Evolutionary conservation across 2,113 vertebrate genomes (phyloP).

Genomic region (Centropus unirufus): DNA sequence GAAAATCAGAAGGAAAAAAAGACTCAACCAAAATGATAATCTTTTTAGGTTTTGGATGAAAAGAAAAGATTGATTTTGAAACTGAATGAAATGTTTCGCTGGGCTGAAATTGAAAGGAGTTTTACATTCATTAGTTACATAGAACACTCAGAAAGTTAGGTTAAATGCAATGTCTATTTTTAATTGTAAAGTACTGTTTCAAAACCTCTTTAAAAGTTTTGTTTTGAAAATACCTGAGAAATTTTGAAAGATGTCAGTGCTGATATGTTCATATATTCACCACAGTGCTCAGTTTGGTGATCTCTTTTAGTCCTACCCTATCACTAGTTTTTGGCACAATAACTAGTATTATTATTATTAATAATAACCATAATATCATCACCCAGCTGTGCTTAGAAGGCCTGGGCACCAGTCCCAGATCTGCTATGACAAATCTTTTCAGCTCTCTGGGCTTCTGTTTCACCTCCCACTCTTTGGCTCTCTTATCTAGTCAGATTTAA

Average conservation of each 20-base stretch:
- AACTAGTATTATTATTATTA: slow-evolving; percentile 38
- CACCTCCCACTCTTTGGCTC: slow-evolving; percentile 64
- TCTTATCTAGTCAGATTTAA: slow-evolving; percentile 65
- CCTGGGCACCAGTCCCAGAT: slow-evolving; percentile 61
- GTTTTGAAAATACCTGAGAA: slow-evolving; percentile 14
- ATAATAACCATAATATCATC: slow-evolving; percentile 58
- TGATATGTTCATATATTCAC: not conserved
- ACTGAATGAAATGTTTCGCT: not conserved
- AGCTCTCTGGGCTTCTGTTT: slow-evolving; percentile 63
- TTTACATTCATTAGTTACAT: not conserved
- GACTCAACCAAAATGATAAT: not conserved
- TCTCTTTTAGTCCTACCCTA: slow-evolving; percentile 12
- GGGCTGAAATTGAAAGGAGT: not conserved
- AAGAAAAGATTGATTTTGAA: not conserved
- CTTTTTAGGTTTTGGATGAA: slow-evolving; percentile 4
- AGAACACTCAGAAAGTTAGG: too few species aligned
- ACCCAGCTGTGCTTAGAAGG: slow-evolving; percentile 61
- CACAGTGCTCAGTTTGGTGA: slow-evolving; percentile 1
- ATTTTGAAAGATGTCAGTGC: not conserved
- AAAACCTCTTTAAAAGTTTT: not conserved
- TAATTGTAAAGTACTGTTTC: not conserved
- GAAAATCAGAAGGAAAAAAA: slow-evolving; percentile 23
- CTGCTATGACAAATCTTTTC: slow-evolving; percentile 62
- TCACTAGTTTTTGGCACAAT: slow-evolving; percentile 29
- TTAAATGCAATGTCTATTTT: not conserved